Evolutionary conservation across 2,113 vertebrate species (phyloP), one percentile per base, ranked within the genome.

Genomic region (Piaya cayana): DNA sequence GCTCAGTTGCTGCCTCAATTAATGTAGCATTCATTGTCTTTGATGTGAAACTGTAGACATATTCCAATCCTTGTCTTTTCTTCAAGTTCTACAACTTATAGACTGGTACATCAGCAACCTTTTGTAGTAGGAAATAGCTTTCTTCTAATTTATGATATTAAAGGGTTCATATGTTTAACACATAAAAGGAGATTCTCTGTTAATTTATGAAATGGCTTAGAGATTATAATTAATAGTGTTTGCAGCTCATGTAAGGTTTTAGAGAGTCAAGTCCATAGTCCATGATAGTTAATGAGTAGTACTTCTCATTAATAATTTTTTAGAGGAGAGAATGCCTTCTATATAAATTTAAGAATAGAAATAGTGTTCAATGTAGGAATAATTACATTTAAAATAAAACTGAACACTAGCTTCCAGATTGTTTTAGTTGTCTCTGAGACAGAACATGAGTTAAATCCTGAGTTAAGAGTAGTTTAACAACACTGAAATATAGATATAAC

Each of bases 161-260:
- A 3, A 43, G 0, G 2, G 9, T 36, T 62, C 1, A 2, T 4
- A 55, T 71, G 7, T 30, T 27, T 22, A 72, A 15, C 4, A 9
- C 74, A 26, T 72, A 78, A 49, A 62, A 29, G 62, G 64, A 59
- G 15, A 25, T 13, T 36, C 8, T 11, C 32, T 34, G 18, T 15
- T 50, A 29, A 70, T 36, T 67, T 68, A 30, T 45, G 22, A 60
- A 72, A 64, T 29, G 13, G 2, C 18, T 49, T n/a, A 59, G 5
- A 16, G 4, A 9, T 59, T 27, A 82, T 17, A 80, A 32, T 64
- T 52, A 79, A 55, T 37, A 4, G 12, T 26, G 4, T 47, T 15
- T 52, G 4, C 27, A 55, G 29, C 22, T 72, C 8, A 55, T 25
- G 22, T 22, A 49, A 91, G 18, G 12, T 53, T 32, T 3, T 39